Evolutionary conservation across 2,113 vertebrate genomes (phyloP).

Genomic region (Puntigrus tetrazona): DNA sequence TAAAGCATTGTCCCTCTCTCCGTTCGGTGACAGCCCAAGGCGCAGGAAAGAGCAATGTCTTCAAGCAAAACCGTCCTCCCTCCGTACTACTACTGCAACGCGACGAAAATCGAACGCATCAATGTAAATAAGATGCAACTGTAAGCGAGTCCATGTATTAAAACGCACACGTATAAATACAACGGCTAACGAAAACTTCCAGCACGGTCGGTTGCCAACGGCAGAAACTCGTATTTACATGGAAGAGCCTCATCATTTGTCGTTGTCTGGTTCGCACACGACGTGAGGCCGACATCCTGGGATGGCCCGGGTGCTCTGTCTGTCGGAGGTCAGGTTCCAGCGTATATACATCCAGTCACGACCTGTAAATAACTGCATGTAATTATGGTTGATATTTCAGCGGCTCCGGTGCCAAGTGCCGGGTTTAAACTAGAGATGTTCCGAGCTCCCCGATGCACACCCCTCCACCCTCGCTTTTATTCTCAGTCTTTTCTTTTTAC

Average conservation of each 20-base stretch:
- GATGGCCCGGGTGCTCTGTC: neutral
- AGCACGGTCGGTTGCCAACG: neutral
- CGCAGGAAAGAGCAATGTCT: neutral
- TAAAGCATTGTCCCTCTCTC: neutral
- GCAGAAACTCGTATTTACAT: slow-evolving; percentile 10
- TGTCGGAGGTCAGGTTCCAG: neutral
- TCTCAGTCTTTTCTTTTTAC: slow-evolving; percentile 67
- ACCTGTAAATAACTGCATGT: slow-evolving; percentile 20
- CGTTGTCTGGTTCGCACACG: neutral
- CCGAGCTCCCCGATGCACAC: slow-evolving; percentile 58
- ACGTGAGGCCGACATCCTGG: neutral
- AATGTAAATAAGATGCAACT: neutral
- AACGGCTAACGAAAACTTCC: neutral
- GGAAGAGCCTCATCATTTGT: neutral
- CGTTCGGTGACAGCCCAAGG: neutral
- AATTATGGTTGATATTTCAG: slow-evolving; percentile 28
- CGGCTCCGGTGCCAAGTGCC: slow-evolving; percentile 15
- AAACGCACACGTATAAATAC: neutral
- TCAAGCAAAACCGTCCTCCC: neutral
- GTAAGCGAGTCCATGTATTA: neutral
- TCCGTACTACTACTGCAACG: neutral
- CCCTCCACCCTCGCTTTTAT: slow-evolving; percentile 65
- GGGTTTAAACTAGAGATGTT: slow-evolving; percentile 40
- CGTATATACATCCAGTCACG: slow-evolving; percentile 1
- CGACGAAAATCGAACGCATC: neutral